Percentiles rank a stretch among this genome's conserved stretches.
Evolutionary conservation across 2,797 vertebrate species (phyloP).

Genomic region (Phylloscopus collybita): DNA sequence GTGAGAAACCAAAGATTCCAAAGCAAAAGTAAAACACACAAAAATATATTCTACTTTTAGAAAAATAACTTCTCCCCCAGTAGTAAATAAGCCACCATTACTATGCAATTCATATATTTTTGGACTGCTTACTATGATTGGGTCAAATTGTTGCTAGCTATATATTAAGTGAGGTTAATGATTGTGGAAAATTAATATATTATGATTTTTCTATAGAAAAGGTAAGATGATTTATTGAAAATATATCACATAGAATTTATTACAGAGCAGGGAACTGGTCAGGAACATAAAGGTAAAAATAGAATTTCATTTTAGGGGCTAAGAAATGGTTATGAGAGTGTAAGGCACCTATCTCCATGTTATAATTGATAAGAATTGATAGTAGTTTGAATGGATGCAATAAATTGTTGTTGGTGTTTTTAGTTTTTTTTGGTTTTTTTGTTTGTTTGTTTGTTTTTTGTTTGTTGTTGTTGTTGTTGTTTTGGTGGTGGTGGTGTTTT

Average conservation of each 20-base stretch:
- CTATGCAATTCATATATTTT: neutral
- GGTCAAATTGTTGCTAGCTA: neutral
- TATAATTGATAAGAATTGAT: neutral
- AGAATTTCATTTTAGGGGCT: neutral
- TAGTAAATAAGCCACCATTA: neutral
- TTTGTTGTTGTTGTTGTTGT: too few species aligned
- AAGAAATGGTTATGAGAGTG: neutral
- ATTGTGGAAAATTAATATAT: neutral
- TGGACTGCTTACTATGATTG: neutral
- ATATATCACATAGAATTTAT: neutral
- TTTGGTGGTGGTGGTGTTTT: too few species aligned
- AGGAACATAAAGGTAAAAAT: neutral
- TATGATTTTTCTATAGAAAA: neutral
- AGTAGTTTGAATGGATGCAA: neutral
- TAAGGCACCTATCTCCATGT: neutral
- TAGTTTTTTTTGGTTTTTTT: too few species aligned
- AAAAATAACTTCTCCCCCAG: neutral
- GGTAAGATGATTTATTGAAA: neutral
- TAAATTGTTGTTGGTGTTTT: neutral
- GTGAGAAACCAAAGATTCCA: neutral
- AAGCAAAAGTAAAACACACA: neutral
- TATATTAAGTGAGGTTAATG: neutral
- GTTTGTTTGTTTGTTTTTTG: too few species aligned
- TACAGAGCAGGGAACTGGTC: fast-evolving
- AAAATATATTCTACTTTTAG: neutral